A percentile compares a stretch with the other conserved stretches of the same genome.
phyloP scores from a whole-genome alignment of 2,113 vertebrate genomes.

The Herpetotheres cachinnans region DNA sequence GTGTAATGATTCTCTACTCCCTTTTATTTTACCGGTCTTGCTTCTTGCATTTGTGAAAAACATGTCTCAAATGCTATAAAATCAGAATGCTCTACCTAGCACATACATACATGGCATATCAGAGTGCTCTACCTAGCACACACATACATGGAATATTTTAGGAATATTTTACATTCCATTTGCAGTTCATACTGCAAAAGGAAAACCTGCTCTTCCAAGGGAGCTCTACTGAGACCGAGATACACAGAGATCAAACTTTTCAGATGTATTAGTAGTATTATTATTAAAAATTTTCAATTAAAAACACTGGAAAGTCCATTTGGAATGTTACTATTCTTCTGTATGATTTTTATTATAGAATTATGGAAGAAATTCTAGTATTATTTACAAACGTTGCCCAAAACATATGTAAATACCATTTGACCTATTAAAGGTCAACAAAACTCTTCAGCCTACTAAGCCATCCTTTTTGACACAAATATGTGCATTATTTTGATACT shows the following conservation, averaged over 20 bases:
- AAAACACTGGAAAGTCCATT: background rate
- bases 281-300: background rate
- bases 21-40: background rate
- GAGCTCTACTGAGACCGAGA: background rate
- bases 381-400: background rate
- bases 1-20: background rate
- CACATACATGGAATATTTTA: background rate
- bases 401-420: background rate
- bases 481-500: background rate
- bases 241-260: background rate
- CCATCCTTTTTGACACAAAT: background rate
- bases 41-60: background rate
- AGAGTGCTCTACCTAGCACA: background rate
- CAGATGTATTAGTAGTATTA: background rate
- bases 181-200: background rate
- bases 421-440: background rate
- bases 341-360: background rate
- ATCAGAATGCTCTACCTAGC: background rate
- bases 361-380: background rate
- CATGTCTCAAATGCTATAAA: background rate
- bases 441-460: background rate
- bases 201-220: background rate
- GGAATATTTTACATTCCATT: background rate
- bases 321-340: background rate
- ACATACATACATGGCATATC: background rate